Base-by-base conservation (phyloP, 2,888 invertebrate species). In the Ennomos fuscantarius region DNA sequence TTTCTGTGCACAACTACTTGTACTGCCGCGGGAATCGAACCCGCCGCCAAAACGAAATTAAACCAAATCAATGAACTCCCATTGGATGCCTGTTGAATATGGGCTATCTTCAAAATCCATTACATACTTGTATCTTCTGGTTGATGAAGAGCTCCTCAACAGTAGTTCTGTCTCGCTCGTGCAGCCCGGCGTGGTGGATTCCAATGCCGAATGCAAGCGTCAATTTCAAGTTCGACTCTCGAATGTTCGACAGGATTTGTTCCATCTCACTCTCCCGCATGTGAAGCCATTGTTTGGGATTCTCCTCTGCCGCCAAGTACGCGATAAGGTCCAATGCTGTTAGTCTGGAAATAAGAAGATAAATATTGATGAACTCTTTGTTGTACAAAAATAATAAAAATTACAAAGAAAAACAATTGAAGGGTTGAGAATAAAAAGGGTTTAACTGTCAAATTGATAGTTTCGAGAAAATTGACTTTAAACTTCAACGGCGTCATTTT, bases 131-230 rank as follows among this genome's bases (percentile, higher is more conserved):
- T 80, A 99, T 99, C 83, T 98, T 99, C 70, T 97, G 96, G 84
- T 97, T 96, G 33, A 98, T 95, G 85, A 99, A 99, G 43, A 99
- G 89, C 79, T 99, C 97, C 81, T 99, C 99, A 0, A 98, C 97
- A 1, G 96, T 95, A 77, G 94, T 96, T 41, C 99, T 93, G 84
- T 99, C 99, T 59, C 95, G 94, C 67, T 99, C 99, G 69, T 98
- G 96, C 53, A 99, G 90, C 49, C 99, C 99, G 13, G 99, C 99
- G 89, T 99, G 99, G 92, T 99, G 99, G 71, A 99, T 95, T 1
- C 99, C 99, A 67, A 99, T 99, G 1, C 99, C 99, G 87, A 99
- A 99, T 0, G 98, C 96, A 15, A 99, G 91, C 0, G 98, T 97
- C 62, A 99, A 93, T 77, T 98, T 98, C 45, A 99, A 92, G 90